A percentile compares a stretch with the other conserved stretches of the same genome.
Evolutionary conservation across 2,797 vertebrate genomes (phyloP).

Genomic region (Sus cebifrons): DNA sequence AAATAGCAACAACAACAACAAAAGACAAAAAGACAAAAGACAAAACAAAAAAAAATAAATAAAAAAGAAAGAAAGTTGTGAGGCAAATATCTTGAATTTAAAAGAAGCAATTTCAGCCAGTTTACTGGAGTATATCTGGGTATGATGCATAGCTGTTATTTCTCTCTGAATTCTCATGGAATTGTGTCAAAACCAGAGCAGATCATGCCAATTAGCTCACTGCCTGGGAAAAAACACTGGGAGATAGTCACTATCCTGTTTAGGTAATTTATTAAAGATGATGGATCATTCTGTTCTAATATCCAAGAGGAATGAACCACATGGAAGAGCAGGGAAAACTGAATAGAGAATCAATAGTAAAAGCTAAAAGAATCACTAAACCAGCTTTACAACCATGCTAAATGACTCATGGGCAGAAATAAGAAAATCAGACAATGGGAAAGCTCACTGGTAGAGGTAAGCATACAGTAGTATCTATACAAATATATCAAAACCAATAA

Average conservation of each 20-base stretch:
- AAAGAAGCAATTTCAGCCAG: neutral
- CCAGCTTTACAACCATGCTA: no score
- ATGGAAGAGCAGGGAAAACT: neutral
- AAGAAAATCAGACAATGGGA: no score
- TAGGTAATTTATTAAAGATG: neutral
- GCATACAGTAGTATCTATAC: no score
- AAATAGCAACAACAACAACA: no score
- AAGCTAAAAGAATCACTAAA: no score
- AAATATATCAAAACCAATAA: no score
- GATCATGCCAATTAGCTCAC: neutral
- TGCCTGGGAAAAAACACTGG: neutral
- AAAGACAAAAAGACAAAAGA: no score
- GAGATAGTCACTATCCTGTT: neutral
- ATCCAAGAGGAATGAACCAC: neutral
- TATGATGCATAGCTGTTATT: neutral
- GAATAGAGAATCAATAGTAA: neutral
- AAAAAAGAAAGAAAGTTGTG: neutral
- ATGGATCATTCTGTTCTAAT: constrained; percentile 33
- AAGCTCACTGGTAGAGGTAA: no score
- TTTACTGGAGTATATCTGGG: neutral
- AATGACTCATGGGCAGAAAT: no score
- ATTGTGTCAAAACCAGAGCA: constrained; percentile 41
- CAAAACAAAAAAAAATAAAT: no score
- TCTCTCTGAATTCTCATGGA: neutral
- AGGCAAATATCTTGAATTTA: constrained; percentile 35